These are phyloP conservation scores for Eilema sororculum DNA, from an alignment of 2,888 invertebrate species.

Conservation along the genomic window DNA sequence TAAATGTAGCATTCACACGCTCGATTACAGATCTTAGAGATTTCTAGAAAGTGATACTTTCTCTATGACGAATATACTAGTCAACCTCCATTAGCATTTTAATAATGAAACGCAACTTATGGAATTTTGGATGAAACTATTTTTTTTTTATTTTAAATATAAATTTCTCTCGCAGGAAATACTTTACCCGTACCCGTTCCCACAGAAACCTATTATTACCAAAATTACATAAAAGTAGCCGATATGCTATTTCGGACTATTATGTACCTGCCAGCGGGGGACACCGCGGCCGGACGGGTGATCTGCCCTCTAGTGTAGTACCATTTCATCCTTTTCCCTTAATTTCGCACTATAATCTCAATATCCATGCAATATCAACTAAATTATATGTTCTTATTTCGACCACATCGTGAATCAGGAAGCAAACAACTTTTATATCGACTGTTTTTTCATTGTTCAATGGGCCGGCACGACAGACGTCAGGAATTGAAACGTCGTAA, in stretches of 20 bases:
- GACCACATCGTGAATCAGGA: slow-evolving; percentile 13
- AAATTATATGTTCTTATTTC: no score
- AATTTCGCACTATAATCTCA: no score
- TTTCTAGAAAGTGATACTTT: slow-evolving; percentile 79
- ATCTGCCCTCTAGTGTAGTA: no score
- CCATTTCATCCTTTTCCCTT: no score
- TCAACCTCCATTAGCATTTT: slow-evolving; percentile 38
- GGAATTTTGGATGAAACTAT: neutral
- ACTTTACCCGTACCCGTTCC: no score
- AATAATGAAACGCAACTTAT: slow-evolving; percentile 9
- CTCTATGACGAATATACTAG: slow-evolving; percentile 57
- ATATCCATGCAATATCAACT: no score
- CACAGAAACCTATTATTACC: no score
- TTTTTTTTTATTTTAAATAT: neutral
- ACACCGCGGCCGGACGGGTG: no score
- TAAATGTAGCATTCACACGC: slow-evolving; percentile 49
- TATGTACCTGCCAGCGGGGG: no score
- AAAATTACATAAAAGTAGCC: no score
- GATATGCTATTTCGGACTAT: no score
- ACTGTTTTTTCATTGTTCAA: slow-evolving; percentile 1
- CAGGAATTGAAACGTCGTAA: slow-evolving; percentile 2
- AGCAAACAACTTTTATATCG: slow-evolving; percentile 7
- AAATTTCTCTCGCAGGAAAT: neutral
- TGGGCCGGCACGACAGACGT: neutral
- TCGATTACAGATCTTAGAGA: slow-evolving; percentile 62